These are phyloP conservation scores for Dissostichus mawsoni DNA, from an alignment of 2,113 vertebrate species.

Conservation along the genomic window DNA sequence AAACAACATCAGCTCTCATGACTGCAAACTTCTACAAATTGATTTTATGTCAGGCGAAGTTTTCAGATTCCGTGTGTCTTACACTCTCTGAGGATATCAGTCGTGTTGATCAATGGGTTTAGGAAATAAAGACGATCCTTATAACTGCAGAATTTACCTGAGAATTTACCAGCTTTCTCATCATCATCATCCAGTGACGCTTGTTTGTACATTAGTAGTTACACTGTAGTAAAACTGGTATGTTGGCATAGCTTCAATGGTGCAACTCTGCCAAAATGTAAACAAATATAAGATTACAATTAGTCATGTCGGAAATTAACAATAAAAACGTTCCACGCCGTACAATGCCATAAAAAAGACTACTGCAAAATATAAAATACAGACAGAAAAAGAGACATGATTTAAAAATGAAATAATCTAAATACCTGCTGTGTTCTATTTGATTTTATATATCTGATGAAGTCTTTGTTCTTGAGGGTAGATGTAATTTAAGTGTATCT, in stretches of 20 bases:
- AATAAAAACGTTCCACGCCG: no score
- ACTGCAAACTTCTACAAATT: neutral
- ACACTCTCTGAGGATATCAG: neutral
- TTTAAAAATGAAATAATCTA: no score
- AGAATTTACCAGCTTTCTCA: neutral
- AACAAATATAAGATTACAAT: neutral
- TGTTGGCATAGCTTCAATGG: neutral
- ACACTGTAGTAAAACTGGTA: neutral
- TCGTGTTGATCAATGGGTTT: neutral
- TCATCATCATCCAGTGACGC: no score
- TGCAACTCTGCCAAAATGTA: neutral
- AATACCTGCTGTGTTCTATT: no score
- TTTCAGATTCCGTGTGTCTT: neutral
- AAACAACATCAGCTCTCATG: constrained; percentile 2
- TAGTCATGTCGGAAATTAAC: no score
- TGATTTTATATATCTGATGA: no score
- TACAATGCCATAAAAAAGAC: no score
- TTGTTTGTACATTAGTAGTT: neutral
- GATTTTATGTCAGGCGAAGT: constrained; percentile 6
- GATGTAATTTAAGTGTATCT: neutral
- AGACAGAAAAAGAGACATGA: no score
- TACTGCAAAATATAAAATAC: no score
- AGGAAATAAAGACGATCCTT: neutral
- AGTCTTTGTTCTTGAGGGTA: neutral
- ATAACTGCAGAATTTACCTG: neutral